Base-by-base conservation (phyloP, 2,113 vertebrate species). In the Pungitius pungitius region DNA sequence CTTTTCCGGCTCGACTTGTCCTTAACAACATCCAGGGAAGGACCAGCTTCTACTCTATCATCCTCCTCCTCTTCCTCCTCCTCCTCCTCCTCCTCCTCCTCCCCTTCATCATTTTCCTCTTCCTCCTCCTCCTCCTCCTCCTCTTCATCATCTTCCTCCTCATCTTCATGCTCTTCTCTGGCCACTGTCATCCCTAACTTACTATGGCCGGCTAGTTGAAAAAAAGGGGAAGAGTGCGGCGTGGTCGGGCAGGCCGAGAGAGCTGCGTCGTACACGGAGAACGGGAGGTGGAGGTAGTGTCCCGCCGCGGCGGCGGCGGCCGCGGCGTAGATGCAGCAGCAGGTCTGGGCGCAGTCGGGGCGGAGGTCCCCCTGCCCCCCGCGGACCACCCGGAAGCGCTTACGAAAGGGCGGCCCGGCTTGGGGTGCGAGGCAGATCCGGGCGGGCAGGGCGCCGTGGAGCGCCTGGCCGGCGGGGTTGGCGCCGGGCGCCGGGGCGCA, bases 251-350 rank as follows among this genome's bases (percentile, higher is more conserved):
- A 75, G 94, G 94, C 8, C 71, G 91, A 86, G 83, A 94, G 91
- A 77, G 93, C 87, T 14, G 87, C 87, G 3, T 95, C 83, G 26
- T 92, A 95, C 85, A 96, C 89, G 71, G 96, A 93, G 80, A 97
- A 93, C 4, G 97, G 96, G 39, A 96, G 85, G 84, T 96, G 95
- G 87, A 98, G 93, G 89, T 96, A 97, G 87, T 95, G 95, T 52
- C 94, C 94, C 9, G 96, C 95, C 39, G 96, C 94, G 4, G 95
- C 95, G 6, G 89, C 88, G 0, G 89, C 95, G 6, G 89, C 88
- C 0, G 89, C 88, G 0, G 96, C 96, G 66, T 96, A 98, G 85
- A 97, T 93, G 87, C 96, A 99, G 91, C 96, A 98, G 91, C 97
- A 98, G 1, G 96, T 90, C 54, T 96, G 95, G 60, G 95, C 82